Evolutionary conservation across 2,113 vertebrate genomes (phyloP).

Genomic region (Poeciliopsis occidentalis): DNA sequence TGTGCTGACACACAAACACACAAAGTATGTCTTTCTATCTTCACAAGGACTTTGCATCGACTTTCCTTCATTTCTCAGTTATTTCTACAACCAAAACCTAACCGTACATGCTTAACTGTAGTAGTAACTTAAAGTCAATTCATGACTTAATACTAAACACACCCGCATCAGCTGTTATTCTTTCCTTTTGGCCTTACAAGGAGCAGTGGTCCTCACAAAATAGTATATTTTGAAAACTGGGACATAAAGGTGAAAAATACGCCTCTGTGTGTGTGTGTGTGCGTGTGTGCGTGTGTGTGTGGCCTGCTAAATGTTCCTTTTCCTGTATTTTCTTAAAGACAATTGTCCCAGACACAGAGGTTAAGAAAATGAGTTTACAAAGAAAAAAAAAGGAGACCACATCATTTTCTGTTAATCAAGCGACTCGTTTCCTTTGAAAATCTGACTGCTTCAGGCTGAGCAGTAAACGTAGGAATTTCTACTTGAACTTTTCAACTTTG

Average conservation of each 20-base stretch:
- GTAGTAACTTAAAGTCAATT: no score
- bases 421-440: constrained; percentile 37
- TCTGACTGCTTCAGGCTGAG: constrained; percentile 23
- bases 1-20: constrained; percentile 30
- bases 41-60: no score
- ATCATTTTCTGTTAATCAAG: constrained; percentile 67
- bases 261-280: neutral
- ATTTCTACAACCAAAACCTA: no score
- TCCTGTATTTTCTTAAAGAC: constrained; percentile 6
- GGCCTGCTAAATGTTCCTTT: constrained; percentile 12
- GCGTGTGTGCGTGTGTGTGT: neutral
- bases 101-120: no score
- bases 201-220: no score
- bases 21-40: neutral
- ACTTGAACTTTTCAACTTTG: constrained; percentile 68
- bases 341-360: constrained; percentile 21
- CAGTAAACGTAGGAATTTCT: constrained; percentile 42
- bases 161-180: no score
- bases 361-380: constrained; percentile 55
- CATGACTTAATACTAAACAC: no score
- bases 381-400: constrained; percentile 11
- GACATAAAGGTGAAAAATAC: neutral
- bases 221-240: no score
- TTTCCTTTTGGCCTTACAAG: no score
- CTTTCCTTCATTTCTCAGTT: no score